Evolutionary conservation across 2,888 invertebrate genomes (phyloP), one percentile per base, ranked within the genome.

Genomic region (Deilephila elpenor): DNA sequence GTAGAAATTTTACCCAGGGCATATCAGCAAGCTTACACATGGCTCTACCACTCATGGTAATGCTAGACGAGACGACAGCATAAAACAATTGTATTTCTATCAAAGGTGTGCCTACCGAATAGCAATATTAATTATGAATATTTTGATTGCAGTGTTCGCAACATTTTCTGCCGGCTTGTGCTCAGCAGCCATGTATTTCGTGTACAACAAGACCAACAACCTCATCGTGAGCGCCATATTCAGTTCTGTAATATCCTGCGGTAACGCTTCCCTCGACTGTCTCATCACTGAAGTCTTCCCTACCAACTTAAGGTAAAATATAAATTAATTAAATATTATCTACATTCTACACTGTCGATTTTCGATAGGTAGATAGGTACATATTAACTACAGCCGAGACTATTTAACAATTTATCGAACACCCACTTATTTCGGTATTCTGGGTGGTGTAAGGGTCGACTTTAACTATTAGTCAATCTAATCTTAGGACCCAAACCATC

Each of bases 231-330:
- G 97, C 83, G 98, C 98, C 74, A 95, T 97, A 84, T 98, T 98
- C 93, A 98, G 97, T 87, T 97, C 97, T 71, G 97, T 98, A 74
- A 98, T 98, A 80, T 98, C 98, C 74, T 98, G 98, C 89, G 98
- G 98, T 78, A 98, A 98, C 91, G 98, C 98, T 72, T 97, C 98
- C 5, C 95, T 98, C 77, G 98, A 98, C 94, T 98, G 98, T 88
- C 96, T 99, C 80, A 98, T 98, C 86, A 98, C 98, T 34, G 99
- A 99, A 95, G 97, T 98, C 76, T 98, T 98, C 90, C 98, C 98
- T 56, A 98, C 98, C 61, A 97, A 98, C 92, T 95, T 98, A 85
- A 96, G 98, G 97, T 97, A 92, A 87, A 34, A 11, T 62, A 59
- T 34, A 3, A 7, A 19, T 25, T n/a, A 7, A 32, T 56, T 56